phyloP scores from a whole-genome alignment of 2,888 invertebrate species.

The Sycophila texana region DNA sequence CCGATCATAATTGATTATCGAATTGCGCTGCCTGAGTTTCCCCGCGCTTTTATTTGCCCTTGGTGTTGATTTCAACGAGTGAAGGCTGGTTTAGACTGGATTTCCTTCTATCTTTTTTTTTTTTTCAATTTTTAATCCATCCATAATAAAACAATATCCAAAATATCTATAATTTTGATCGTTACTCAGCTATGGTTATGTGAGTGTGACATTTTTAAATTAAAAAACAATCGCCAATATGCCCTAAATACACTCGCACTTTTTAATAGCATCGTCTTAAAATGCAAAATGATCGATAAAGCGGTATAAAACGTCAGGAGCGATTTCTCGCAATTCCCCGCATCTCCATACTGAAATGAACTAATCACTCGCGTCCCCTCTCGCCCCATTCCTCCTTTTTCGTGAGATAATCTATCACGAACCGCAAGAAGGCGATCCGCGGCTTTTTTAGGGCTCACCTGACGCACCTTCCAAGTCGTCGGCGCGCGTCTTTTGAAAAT shows the following conservation, averaged over 20 bases:
- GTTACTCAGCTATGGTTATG: no score
- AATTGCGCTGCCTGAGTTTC: constrained; percentile 43
- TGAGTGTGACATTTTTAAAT: no score
- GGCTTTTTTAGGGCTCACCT: constrained; percentile 1
- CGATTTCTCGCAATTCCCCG: constrained; percentile 33
- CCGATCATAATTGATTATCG: constrained; percentile 54
- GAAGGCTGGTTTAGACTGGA: constrained; percentile 19
- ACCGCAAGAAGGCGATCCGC: constrained; percentile 15
- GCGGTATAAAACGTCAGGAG: constrained; percentile 14
- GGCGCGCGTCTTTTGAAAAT: constrained; percentile 22
- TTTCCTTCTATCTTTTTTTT: not conserved
- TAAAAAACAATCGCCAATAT: no score
- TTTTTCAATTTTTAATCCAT: not conserved
- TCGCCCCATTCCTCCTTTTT: not conserved
- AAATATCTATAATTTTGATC: no score
- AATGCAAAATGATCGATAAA: not conserved
- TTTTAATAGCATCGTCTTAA: not conserved
- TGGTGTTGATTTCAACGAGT: constrained; percentile 57
- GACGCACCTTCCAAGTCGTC: not conserved
- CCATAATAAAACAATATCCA: no score
- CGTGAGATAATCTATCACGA: constrained; percentile 8
- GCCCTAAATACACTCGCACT: no score
- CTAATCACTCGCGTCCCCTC: constrained; percentile 17
- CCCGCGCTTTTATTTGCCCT: constrained; percentile 55
- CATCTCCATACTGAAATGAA: constrained; percentile 21